Percentiles rank a stretch among this genome's conserved stretches.
phyloP scores from a whole-genome alignment of 2,113 vertebrate species.

The Rhombomys opimus region DNA sequence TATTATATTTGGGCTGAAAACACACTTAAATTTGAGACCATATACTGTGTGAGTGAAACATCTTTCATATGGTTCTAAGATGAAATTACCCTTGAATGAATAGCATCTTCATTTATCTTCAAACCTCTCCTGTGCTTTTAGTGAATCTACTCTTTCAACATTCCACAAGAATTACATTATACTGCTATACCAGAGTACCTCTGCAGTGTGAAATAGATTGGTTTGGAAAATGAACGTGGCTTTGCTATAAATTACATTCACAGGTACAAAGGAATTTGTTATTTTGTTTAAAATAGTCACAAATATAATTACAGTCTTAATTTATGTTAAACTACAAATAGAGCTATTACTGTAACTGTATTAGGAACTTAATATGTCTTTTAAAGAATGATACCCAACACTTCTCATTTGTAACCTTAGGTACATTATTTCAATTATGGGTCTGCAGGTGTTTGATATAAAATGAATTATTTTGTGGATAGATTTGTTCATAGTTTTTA shows the following conservation, averaged over 20 bases:
- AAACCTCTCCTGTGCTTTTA: slow-evolving; percentile 93
- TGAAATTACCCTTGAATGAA: slow-evolving; percentile 99
- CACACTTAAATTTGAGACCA: slow-evolving; percentile 85
- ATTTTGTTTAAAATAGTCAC: slow-evolving; percentile 99
- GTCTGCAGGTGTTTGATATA: slow-evolving; percentile 95
- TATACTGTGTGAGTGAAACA: slow-evolving; percentile 88
- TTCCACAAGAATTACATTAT: slow-evolving; percentile 93
- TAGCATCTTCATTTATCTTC: slow-evolving; percentile 99
- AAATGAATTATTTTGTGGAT: slow-evolving; percentile 92
- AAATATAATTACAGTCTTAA: slow-evolving; percentile 99
- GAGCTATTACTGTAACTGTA: slow-evolving; percentile 97
- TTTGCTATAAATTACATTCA: slow-evolving; percentile 99
- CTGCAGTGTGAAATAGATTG: slow-evolving; percentile 96
- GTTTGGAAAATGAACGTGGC: slow-evolving; percentile 97
- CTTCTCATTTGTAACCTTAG: slow-evolving; percentile 98
- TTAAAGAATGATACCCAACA: slow-evolving; percentile 95
- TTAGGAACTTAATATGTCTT: slow-evolving; percentile 98
- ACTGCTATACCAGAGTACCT: slow-evolving; percentile 95
- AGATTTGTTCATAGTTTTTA: slow-evolving; percentile 91
- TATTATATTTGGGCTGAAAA: slow-evolving; percentile 84
- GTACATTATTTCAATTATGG: slow-evolving; percentile 96
- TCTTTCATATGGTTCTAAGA: slow-evolving; percentile 95
- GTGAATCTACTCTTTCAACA: slow-evolving; percentile 93
- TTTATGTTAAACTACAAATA: slow-evolving; percentile 99
- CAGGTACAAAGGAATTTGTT: slow-evolving; percentile 98